Conservation (phyloP, 2,113 vertebrate genomes). For the Odobenus rosmarus region DNA sequence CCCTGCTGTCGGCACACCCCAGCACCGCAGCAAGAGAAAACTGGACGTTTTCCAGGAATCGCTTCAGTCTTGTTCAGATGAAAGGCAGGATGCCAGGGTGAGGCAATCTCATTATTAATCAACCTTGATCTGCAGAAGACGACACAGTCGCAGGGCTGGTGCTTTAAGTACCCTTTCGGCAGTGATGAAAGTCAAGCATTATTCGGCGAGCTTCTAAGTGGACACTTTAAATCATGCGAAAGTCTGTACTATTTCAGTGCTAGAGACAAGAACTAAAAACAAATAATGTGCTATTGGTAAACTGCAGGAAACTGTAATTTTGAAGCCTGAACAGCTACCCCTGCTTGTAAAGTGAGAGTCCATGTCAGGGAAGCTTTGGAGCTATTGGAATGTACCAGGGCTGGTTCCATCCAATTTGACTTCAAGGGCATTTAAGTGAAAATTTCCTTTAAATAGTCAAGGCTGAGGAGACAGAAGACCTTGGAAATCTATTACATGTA, state of each 20-base stretch:
- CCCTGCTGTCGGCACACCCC: background rate
- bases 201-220: background rate
- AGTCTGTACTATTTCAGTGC: background rate
- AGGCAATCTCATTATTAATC: background rate
- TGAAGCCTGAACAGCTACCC: background rate
- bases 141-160: background rate
- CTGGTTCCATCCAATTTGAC: background rate
- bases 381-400: background rate
- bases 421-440: background rate
- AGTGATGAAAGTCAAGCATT: constrained; percentile 34
- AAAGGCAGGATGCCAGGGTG: background rate
- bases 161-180: background rate
- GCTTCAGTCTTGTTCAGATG: background rate
- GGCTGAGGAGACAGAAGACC: background rate
- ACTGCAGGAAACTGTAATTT: background rate
- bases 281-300: background rate
- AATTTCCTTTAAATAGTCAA: background rate
- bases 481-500: background rate
- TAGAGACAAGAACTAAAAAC: background rate
- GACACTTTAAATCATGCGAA: background rate
- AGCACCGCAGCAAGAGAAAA: background rate
- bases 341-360: background rate
- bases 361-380: background rate
- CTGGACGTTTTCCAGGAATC: background rate
- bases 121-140: constrained; percentile 25